These are phyloP conservation scores for Tortrix viridana DNA, from an alignment of 2,888 invertebrate species.

Conservation along the genomic window DNA sequence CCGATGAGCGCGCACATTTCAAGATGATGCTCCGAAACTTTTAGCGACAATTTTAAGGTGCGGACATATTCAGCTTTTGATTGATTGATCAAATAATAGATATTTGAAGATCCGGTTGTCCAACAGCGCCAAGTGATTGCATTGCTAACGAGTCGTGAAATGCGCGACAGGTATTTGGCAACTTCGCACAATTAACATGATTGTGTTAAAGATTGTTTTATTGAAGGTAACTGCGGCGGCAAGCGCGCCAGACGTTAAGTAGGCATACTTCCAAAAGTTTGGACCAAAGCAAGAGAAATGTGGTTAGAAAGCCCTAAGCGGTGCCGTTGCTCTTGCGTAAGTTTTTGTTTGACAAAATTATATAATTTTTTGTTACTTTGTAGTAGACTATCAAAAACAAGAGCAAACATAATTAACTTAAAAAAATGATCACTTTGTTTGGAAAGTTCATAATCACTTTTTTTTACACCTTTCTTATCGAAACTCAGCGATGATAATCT, in stretches of 20 bases:
- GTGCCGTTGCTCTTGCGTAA: conserved; percentile 21
- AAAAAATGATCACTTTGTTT: conserved; percentile 19
- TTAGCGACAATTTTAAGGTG: conserved; percentile 13
- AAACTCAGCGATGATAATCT: conserved; percentile 25
- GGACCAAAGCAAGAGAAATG: conserved; percentile 32
- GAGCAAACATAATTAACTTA: not conserved
- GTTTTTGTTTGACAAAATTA: conserved; percentile 27
- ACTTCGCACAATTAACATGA: conserved; percentile 33
- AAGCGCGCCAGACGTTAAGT: conserved; percentile 6
- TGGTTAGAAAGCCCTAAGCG: conserved; percentile 27
- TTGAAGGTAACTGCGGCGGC: conserved; percentile 15
- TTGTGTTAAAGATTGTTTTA: conserved; percentile 29
- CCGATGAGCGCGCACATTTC: conserved; percentile 23
- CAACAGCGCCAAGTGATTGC: conserved; percentile 16
- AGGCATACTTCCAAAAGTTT: conserved; percentile 24
- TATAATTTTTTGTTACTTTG: conserved; percentile 12
- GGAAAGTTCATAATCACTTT: conserved; percentile 16
- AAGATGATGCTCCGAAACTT: conserved; percentile 26
- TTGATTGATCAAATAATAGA: conserved; percentile 18
- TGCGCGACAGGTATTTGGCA: conserved; percentile 32
- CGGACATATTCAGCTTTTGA: conserved; percentile 14
- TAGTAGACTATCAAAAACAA: conserved; percentile 7
- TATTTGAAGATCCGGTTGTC: conserved; percentile 21
- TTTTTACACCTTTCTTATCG: conserved; percentile 23
- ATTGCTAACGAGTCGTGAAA: conserved; percentile 34